These are phyloP conservation scores for Escarpia spicata DNA, from an alignment of 2,888 invertebrate species.

Conservation along the genomic window DNA sequence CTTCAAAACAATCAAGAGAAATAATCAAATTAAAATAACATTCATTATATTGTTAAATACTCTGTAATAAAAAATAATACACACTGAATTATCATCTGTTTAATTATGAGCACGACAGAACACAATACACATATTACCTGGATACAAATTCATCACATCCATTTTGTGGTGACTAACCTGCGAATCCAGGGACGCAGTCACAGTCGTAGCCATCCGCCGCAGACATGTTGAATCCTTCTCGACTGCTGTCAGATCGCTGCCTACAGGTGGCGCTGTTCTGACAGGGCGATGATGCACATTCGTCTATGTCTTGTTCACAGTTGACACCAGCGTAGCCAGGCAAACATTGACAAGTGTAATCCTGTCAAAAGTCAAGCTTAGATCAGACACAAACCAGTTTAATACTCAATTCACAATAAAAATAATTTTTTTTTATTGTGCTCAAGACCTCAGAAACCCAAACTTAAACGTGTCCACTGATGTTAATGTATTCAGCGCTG, in stretches of 20 bases:
- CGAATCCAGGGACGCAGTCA: constrained; percentile 54
- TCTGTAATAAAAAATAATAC: too few relatives aligned
- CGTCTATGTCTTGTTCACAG: constrained; percentile 35
- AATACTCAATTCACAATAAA: not conserved
- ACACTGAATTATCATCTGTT: too few relatives aligned
- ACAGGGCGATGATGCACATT: constrained; percentile 36
- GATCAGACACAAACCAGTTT: not conserved
- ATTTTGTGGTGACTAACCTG: constrained; percentile 46
- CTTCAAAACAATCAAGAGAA: not conserved
- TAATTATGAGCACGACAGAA: not conserved
- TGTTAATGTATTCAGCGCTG: too few relatives aligned
- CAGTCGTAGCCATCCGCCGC: constrained; percentile 57
- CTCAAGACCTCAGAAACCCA: too few relatives aligned
- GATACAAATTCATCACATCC: not conserved
- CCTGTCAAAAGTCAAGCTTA: not conserved
- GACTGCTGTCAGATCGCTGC: constrained; percentile 70
- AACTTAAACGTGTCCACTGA: too few relatives aligned
- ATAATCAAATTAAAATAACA: constrained; percentile 13
- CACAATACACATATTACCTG: not conserved
- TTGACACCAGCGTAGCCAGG: constrained; percentile 32
- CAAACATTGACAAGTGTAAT: not conserved
- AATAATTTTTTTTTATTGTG: not conserved
- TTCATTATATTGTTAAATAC: not conserved
- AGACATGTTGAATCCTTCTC: constrained; percentile 67
- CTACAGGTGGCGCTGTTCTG: constrained; percentile 49